Conservation (phyloP, 2,888 invertebrate species). For the Leucania comma region DNA sequence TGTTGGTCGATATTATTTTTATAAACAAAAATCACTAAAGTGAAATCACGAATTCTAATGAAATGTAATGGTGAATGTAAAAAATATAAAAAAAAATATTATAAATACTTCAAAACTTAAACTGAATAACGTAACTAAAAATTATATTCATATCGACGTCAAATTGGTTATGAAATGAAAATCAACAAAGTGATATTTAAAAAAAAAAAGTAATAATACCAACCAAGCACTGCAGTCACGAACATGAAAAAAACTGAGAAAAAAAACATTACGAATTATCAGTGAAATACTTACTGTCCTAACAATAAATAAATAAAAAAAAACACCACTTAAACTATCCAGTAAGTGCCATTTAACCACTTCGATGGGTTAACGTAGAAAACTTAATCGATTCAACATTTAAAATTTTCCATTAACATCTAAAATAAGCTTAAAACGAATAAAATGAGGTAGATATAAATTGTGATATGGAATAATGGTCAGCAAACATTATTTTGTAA, state of each 20-base stretch:
- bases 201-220: conserved; percentile 60
- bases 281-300: conserved; percentile 66
- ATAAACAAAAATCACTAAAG: background rate
- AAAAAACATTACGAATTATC: conserved; percentile 52
- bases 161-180: background rate
- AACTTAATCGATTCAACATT: conserved; percentile 74
- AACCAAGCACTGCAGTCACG: conserved; percentile 34
- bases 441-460: conserved; percentile 89
- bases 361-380: conserved; percentile 76
- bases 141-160: background rate
- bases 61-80: conserved; percentile 2
- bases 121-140: background rate
- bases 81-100: background rate
- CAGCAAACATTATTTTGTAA: conserved; percentile 67
- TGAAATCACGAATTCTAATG: background rate
- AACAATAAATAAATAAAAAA: conserved; percentile 76
- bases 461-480: conserved; percentile 88
- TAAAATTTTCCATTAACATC: conserved; percentile 79
- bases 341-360: conserved; percentile 68
- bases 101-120: conserved; percentile 5
- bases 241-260: conserved; percentile 23
- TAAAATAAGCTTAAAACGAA: conserved; percentile 87
- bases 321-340: conserved; percentile 70
- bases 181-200: background rate
- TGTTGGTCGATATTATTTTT: conserved; percentile 31